Evolutionary conservation across 2,888 invertebrate species (phyloP), one percentile per base, ranked within the genome.

Genomic region (Eudemis profundana): DNA sequence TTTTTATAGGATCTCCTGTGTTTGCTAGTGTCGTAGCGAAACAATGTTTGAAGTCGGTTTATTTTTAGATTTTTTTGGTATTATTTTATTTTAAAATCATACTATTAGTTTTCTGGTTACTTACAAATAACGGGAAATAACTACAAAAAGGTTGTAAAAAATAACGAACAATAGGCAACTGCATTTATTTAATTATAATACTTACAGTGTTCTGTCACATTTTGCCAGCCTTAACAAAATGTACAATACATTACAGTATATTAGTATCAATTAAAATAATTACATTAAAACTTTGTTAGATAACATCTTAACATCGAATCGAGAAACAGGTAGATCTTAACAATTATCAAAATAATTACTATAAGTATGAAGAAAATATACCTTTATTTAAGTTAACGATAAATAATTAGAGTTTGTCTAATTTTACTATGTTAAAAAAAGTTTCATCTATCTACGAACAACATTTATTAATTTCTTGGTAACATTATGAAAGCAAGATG

Each of bases 151-250:
- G 75, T 74, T 77, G n/a, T n/a, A 75, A 67, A 80, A 78, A 72
- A 66, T 66, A 74, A 66, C 70, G 60, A 66, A 69, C 77, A 82
- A 86, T 87, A 86, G 85, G 85, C 86, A 88, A 85, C 85, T 86
- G 87, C 86, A 72, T 89, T 89, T 90, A 85, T 86, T 84, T 77
- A 77, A 74, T 75, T 70, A 70, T 68, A 74, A 72, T 72, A 72
- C 71, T 76, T 76, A 76, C 76, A 74, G 73, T 78, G 81, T 73
- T 79, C 69, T 69, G 75, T 72, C 69, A 85, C 88, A 89, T 89
- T 89, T 89, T 89, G 90, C 84, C 90, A 90, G 90, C 90, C 89
- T 84, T 83, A 70, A 78, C 90, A 89, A 89, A 90, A 89, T 89
- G 87, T 72, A 71, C 66, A 50, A 68, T 71, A 66, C 66, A 63